Evolutionary conservation across 2,113 vertebrate species (phyloP), one percentile per base, ranked within the genome.

Genomic region (Callipepla californica): DNA sequence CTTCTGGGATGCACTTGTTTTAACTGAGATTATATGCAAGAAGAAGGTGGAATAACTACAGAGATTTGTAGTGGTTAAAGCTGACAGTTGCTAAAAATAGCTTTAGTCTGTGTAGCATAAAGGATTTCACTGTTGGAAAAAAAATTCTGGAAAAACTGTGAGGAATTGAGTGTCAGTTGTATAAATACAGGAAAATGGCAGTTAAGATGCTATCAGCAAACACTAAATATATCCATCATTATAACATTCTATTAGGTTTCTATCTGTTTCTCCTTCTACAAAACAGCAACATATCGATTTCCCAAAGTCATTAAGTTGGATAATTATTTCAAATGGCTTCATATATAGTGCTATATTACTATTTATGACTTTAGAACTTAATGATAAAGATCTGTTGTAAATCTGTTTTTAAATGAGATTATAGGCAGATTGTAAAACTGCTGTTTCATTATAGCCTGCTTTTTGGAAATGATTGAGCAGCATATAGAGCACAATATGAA

Each of bases 1-100:
- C 93, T 89, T 78, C 91, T 57, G 83, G 78, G 85, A 93, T 77
- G 55, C 32, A 44, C 77, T 74, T 74, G 6, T 95, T 96, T 96
- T 96, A 94, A 92, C 81, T 68, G 88, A 84, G 85, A 79, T 62
- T 51, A 84, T 69, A 78, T 62, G 55, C 18, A 44, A 80, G 68
- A 77, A 65, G 73, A 80, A 85, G 65, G 36, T 80, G 80, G 40
- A 92, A 21, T 92, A 90, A 67, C 69, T 95, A 72, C 42, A 68
- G 88, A 85, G 65, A 81, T 83, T 55, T 73, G 68, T 51, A 85
- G 68, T 70, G 45, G 42, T 88, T 55, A 75, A 34, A 92, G 74
- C 30, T 88, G 74, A 72, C 74, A 90, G 4, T 68, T 12, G 19
- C 76, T 93, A 91, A 93, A 81, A 80, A 69, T 94, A 90, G 23